phyloP scores from a whole-genome alignment of 2,113 vertebrate genomes.

The cat (Felis catus) region F.catus_Fca126_mat1.0 CM031418.1:110905001-110905500 shows the following conservation, averaged over 20 bases:
- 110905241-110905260: not conserved
- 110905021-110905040: not conserved
- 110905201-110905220: not conserved
- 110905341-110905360: not conserved
- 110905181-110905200: not conserved
- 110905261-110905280: not conserved
- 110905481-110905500: not conserved
- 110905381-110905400: not conserved
- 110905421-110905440: not conserved
- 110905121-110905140: not conserved
- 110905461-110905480: not conserved
- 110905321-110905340: not conserved
- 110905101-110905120: not conserved
- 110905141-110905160: not conserved
- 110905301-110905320: not conserved
- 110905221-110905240: not conserved
- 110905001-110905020: slow-evolving; percentile 9
- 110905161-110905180: not conserved
- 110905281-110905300: not conserved
- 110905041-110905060: not conserved
- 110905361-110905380: not conserved
- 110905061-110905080: slow-evolving; percentile 22
- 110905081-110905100: slow-evolving; percentile 53
- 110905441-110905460: not conserved
- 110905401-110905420: not conserved